Evolutionary conservation across 2,113 vertebrate species (phyloP), one percentile per base, ranked within the genome.

Genomic region (Corythornis madagascariensis): DNA sequence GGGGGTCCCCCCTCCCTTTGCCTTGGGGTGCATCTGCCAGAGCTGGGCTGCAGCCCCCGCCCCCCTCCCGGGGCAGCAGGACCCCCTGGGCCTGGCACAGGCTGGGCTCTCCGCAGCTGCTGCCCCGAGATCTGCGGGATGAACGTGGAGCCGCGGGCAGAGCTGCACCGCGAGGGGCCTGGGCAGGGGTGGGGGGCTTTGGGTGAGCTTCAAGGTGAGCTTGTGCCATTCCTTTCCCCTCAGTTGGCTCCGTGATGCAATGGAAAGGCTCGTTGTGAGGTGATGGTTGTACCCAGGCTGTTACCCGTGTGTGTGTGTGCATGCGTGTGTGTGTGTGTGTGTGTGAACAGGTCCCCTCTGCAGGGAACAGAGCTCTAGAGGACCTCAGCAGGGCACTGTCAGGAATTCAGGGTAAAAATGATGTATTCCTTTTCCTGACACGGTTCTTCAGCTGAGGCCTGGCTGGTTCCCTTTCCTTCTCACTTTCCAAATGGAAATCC

Each of bases 121-220:
- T 48, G 13, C 57, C 67, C 40, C 6, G 48, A 7, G 40, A 17
- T 13, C 50, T 1, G n/a, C 16, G 0, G 2, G 1, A 47, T 29
- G 28, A 9, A 28, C 25, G 13, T 15, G 13, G 20, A 18, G 24
- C 53, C 8, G 25, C 5, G 2, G 0, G 8, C 45, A 6, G 53
- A 26, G 64, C 63, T 6, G 25, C 35, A 0, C 45, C 1, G n/a
- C 1, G 1, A 2, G 2, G 16, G 40, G 6, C 24, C 1, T 7
- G 2, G 16, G 1, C 1, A 7, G 6, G 22, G 9, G 11, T 9
- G 50, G 35, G 53, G 43, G 12, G 22, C 22, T 6, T 21, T 45
- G 28, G 2, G 6, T 2, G 7, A 19, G 43, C 70, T 38, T 38
- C 38, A 38, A 38, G 38, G 38, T 38, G 38, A 38, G 10, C 10